These are phyloP conservation scores for Solen grandis DNA, from an alignment of 1,140 invertebrate species.

Conservation along the genomic window DNA sequence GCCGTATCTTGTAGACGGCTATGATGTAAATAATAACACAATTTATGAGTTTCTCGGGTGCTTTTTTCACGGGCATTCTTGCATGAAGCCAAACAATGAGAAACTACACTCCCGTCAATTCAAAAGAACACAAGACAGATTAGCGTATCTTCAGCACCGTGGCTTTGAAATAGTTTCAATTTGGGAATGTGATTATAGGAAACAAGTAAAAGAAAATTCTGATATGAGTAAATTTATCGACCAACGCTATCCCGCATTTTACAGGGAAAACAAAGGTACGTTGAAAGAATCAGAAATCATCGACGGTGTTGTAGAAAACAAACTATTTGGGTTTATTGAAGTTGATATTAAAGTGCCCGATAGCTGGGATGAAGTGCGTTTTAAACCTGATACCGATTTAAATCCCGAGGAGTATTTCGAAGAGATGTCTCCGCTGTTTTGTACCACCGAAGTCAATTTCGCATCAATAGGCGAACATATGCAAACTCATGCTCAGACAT, in stretches of 20 bases:
- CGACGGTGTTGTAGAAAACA: neutral
- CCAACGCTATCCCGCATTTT: neutral
- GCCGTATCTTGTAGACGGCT: constrained; percentile 1
- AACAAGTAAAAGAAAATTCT: neutral
- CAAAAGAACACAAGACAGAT: neutral
- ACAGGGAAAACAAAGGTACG: neutral
- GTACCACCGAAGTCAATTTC: constrained; percentile 5
- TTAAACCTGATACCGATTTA: constrained; percentile 13
- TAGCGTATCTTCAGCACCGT: neutral
- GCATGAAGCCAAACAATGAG: neutral
- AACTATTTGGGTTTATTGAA: constrained; percentile 34
- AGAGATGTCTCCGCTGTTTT: constrained; percentile 2
- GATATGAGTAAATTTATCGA: neutral
- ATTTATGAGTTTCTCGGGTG: constrained; percentile 7
- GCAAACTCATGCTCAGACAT: constrained; percentile 5
- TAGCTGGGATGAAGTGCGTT: constrained; percentile 26
- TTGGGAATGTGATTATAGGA: constrained; percentile 7
- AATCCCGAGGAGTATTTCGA: neutral
- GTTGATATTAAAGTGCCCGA: constrained; percentile 19
- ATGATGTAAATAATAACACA: neutral
- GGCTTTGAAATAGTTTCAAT: constrained; percentile 1
- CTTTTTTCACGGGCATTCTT: neutral
- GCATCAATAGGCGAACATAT: constrained; percentile 26
- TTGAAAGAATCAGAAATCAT: constrained; percentile 3
- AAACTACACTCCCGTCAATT: neutral